Evolutionary conservation across 30 jellyfish, hydroid and myxozoan genomes (phyloP).

Genomic region (Phacellophora camtschatica): DNA sequence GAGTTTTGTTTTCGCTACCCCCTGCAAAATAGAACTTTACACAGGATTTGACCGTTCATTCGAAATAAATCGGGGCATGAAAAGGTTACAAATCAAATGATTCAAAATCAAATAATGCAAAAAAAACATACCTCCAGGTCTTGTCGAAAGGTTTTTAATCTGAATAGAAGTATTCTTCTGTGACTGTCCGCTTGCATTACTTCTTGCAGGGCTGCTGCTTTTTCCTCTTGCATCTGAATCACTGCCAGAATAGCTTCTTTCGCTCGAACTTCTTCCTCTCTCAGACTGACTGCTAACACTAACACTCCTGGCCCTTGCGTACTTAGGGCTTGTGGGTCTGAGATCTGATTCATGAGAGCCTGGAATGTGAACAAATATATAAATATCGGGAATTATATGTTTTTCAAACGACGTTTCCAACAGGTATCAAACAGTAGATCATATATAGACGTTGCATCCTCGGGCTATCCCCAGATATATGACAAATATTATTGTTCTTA

Average conservation of each 20-base stretch:
- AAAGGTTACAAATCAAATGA: too few species aligned
- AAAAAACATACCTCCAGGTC: conserved; percentile 77
- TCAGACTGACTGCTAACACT: conserved; percentile 86
- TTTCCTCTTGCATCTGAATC: conserved; percentile 79
- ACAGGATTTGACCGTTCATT: too few species aligned
- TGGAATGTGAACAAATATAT: background rate
- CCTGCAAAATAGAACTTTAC: too few species aligned
- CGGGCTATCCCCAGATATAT: too few species aligned
- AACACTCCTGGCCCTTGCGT: conserved; percentile 50
- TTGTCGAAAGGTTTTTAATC: conserved; percentile 67
- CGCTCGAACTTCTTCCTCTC: conserved; percentile 73
- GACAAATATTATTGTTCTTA: too few species aligned
- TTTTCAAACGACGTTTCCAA: too few species aligned
- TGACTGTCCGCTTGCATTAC: conserved; percentile 52
- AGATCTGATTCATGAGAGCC: conserved; percentile 62
- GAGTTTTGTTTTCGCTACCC: too few species aligned
- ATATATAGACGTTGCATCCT: too few species aligned
- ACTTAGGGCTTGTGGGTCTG: conserved; percentile 68
- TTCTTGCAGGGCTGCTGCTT: conserved; percentile 70
- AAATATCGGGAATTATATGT: too few species aligned
- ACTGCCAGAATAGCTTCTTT: conserved; percentile 75
- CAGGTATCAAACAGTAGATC: too few species aligned
- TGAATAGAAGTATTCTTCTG: conserved; percentile 64
- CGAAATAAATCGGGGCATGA: too few species aligned
- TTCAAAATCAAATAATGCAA: background rate